Conservation (phyloP, 2,113 vertebrate genomes). For the Dunckerocampus dactyliophorus region DNA sequence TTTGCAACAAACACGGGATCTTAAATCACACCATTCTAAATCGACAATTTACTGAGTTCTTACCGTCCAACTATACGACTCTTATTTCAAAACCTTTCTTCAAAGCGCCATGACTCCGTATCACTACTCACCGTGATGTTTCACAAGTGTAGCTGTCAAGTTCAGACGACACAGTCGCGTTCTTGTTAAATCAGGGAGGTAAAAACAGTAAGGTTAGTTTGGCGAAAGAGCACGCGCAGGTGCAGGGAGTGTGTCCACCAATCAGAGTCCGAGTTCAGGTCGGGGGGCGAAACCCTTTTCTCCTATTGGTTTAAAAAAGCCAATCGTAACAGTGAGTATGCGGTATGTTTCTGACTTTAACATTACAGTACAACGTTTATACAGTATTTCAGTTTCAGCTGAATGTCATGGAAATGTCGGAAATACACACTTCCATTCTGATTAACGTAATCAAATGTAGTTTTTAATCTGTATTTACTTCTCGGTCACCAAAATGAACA, state of each 20-base stretch:
- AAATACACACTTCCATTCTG: no score
- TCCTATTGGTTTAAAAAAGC: background rate
- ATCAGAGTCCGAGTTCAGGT: background rate
- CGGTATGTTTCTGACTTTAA: no score
- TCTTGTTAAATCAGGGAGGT: background rate
- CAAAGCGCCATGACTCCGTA: no score
- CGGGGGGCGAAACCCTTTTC: no score
- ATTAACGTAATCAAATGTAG: no score
- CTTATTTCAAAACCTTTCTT: background rate
- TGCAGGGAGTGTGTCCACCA: conserved; percentile 4
- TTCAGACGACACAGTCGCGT: background rate
- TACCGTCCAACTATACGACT: background rate
- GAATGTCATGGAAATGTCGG: no score
- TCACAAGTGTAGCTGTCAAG: background rate
- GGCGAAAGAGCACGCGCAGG: conserved; percentile 22
- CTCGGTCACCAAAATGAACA: no score
- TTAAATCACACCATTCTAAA: no score
- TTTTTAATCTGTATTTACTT: no score
- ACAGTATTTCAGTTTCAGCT: no score
- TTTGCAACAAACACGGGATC: background rate
- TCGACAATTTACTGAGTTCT: background rate
- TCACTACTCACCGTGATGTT: conserved; percentile 34
- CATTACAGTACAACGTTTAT: no score
- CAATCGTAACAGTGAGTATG: no score
- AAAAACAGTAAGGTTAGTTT: background rate